These are phyloP conservation scores for Aleiodes sp. DNA, from an alignment of 1,140 invertebrate genomes.

Conservation along the genomic window DNA sequence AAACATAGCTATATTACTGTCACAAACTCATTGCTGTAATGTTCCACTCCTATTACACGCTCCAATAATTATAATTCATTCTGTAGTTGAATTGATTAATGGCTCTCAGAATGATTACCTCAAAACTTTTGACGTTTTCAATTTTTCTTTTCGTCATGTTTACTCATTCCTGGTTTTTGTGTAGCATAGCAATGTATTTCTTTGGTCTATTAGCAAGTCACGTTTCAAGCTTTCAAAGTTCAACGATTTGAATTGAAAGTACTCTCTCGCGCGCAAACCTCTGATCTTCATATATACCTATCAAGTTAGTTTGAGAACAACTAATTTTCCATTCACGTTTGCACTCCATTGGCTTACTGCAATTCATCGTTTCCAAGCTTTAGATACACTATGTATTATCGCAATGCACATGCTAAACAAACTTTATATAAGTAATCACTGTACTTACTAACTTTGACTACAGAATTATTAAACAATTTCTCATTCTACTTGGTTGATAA, in stretches of 20 bases:
- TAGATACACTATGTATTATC: background rate
- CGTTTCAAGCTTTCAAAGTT: background rate
- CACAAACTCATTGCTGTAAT: background rate
- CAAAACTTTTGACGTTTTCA: background rate
- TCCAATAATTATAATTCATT: background rate
- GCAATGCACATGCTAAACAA: background rate
- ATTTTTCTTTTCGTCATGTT: background rate
- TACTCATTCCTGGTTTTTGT: background rate
- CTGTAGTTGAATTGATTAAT: background rate
- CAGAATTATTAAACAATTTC: background rate
- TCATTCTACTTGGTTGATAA: background rate
- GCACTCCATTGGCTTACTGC: background rate
- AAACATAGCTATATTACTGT: background rate
- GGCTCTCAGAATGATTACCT: background rate
- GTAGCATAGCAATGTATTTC: background rate
- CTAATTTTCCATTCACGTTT: slow-evolving; percentile 14
- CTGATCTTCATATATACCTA: background rate
- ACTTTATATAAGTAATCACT: slow-evolving; percentile 5
- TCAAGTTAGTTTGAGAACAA: background rate
- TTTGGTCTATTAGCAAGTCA: background rate
- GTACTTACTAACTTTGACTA: background rate
- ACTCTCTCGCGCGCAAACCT: background rate
- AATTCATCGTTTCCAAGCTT: slow-evolving; percentile 4
- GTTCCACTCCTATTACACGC: background rate
- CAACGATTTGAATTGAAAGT: slow-evolving; percentile 9